A percentile compares a stretch with the other conserved stretches of the same genome.
Conservation (phyloP, 1,140 invertebrate species). For the Himalopsyche phryganea region DNA sequence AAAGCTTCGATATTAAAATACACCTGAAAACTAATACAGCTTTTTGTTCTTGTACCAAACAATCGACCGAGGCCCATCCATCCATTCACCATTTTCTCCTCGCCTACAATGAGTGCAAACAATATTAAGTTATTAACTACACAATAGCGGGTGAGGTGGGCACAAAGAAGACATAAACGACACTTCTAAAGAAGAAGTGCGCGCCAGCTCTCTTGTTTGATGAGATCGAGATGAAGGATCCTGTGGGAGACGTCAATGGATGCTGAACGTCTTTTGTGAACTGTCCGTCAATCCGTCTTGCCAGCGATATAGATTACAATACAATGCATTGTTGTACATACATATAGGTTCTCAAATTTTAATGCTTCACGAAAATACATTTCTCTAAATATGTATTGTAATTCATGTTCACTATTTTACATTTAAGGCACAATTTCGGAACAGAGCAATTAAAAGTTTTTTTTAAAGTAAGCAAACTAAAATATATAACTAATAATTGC, state of each 20-base stretch:
- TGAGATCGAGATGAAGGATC: background rate
- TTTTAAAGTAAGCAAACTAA: too few species aligned
- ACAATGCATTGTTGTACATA: background rate
- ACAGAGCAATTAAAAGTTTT: too few species aligned
- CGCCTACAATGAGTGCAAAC: constrained; percentile 14
- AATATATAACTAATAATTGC: too few species aligned
- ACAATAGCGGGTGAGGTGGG: constrained; percentile 5
- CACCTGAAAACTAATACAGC: constrained; percentile 26
- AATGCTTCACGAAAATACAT: too few species aligned
- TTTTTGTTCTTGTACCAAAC: constrained; percentile 13
- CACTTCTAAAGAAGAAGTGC: too few species aligned
- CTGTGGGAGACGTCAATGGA: constrained; percentile 17
- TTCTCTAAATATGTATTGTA: too few species aligned
- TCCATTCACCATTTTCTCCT: constrained; percentile 7
- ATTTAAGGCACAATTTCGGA: too few species aligned
- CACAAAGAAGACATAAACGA: constrained; percentile 9
- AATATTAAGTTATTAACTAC: constrained; percentile 29
- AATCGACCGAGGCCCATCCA: too few species aligned
- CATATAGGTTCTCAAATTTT: too few species aligned
- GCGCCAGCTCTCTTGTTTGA: too few species aligned
- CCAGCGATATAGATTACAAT: background rate
- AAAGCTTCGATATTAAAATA: constrained; percentile 7
- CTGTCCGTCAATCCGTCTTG: constrained; percentile 12
- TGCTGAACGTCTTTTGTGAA: constrained; percentile 4
- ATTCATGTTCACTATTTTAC: too few species aligned